Evolutionary conservation across 2,888 invertebrate genomes (phyloP).

Genomic region (Synergus gifuensis): DNA sequence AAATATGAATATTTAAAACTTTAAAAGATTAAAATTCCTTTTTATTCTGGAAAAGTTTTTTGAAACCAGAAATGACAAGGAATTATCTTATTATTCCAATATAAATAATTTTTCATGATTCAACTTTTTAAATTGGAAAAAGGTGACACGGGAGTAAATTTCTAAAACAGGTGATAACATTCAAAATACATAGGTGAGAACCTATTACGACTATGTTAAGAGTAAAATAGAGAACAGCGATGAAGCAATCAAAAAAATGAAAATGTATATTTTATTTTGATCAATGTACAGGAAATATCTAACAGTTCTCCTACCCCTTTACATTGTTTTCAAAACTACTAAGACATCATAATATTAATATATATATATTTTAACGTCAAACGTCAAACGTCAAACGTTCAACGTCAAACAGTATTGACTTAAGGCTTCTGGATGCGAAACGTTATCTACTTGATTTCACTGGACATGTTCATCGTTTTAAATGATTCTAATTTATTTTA

Average conservation of each 20-base stretch:
- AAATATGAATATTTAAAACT: too few relatives aligned
- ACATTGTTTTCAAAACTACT: not conserved
- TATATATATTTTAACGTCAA: constrained; percentile 30
- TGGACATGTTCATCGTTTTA: constrained; percentile 17
- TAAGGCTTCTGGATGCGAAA: constrained; percentile 37
- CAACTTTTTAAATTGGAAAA: too few relatives aligned
- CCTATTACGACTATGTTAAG: too few relatives aligned
- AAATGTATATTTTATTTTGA: constrained; percentile 10
- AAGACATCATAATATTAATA: constrained; percentile 23
- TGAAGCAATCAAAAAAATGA: not conserved
- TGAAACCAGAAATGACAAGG: too few relatives aligned
- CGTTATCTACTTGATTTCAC: constrained; percentile 20
- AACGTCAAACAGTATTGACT: constrained; percentile 35
- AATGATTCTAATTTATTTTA: constrained; percentile 20
- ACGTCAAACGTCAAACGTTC: constrained; percentile 10
- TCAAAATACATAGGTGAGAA: too few relatives aligned
- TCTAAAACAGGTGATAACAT: too few relatives aligned
- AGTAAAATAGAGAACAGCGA: too few relatives aligned
- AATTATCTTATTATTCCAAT: too few relatives aligned
- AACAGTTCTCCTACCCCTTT: not conserved
- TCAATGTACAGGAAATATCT: constrained; percentile 5
- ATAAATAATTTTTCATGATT: too few relatives aligned
- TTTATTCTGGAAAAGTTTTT: too few relatives aligned
- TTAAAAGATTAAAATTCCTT: too few relatives aligned
- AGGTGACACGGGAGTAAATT: too few relatives aligned